Conservation (phyloP, 1,140 invertebrate genomes). For the Nilaparvata lugens region DNA sequence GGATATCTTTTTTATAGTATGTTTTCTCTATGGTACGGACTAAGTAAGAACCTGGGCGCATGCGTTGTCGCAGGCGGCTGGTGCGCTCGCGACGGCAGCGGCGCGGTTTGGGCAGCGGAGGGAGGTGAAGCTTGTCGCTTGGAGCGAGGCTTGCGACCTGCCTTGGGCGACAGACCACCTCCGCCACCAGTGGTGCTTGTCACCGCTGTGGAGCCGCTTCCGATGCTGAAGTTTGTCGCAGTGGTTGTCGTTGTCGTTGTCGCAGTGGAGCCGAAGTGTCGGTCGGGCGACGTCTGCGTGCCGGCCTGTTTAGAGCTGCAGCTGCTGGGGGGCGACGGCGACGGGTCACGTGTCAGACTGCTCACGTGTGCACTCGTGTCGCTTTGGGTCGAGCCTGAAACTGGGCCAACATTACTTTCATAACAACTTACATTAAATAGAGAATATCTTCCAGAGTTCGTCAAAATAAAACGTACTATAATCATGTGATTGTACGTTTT, state of each 20-base stretch:
- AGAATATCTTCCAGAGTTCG: background rate
- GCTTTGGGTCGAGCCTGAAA: constrained; percentile 45
- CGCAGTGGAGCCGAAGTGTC: constrained; percentile 50
- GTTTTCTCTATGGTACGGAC: no score
- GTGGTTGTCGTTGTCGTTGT: constrained; percentile 33
- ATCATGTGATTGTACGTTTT: no score
- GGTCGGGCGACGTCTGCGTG: constrained; percentile 67
- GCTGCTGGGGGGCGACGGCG: constrained; percentile 49
- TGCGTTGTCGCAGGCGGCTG: no score
- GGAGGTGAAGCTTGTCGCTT: constrained; percentile 17
- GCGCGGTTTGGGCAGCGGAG: background rate
- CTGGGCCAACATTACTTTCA: constrained; percentile 36
- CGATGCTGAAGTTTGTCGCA: background rate
- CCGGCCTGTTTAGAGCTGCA: constrained; percentile 48
- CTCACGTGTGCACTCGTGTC: constrained; percentile 56
- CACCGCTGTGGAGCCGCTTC: background rate
- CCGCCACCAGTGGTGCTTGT: constrained; percentile 9
- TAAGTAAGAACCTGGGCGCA: no score
- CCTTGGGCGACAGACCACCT: constrained; percentile 30
- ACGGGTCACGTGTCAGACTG: constrained; percentile 49
- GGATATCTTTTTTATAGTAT: no score
- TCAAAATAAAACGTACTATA: constrained; percentile 12
- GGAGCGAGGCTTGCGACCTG: constrained; percentile 26
- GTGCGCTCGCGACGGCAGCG: background rate
- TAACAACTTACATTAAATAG: constrained; percentile 27